A percentile compares a stretch with the other conserved stretches of the same genome.
Conservation (phyloP, 2,113 vertebrate genomes). For the Forbesichthys agassizii region DNA sequence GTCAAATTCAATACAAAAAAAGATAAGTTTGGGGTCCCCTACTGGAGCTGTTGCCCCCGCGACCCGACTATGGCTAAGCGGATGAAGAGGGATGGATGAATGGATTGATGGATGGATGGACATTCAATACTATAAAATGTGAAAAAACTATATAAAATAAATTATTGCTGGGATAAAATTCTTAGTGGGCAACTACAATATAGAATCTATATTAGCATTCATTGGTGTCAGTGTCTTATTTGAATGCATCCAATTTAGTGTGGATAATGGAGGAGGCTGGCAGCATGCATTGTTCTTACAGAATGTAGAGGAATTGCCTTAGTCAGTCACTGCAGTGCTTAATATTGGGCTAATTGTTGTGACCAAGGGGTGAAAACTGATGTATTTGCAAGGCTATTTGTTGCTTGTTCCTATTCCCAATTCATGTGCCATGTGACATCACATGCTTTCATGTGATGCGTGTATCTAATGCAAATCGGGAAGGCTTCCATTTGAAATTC, state of each 20-base stretch:
- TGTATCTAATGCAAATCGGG: constrained; percentile 74
- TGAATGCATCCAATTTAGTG: neutral
- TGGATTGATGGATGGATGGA: no score
- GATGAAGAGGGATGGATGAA: no score
- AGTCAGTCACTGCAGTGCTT: neutral
- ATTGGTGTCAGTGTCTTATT: no score
- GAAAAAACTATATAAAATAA: no score
- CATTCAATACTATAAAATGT: no score
- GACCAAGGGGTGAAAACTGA: constrained; percentile 3
- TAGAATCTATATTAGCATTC: no score
- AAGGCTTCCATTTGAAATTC: constrained; percentile 77
- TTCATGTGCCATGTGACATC: constrained; percentile 77
- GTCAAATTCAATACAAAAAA: no score
- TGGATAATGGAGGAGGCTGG: neutral
- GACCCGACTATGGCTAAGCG: no score
- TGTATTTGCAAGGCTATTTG: constrained; percentile 44
- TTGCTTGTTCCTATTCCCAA: constrained; percentile 44
- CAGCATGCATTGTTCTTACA: constrained; percentile 1
- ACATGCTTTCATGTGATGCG: constrained; percentile 84
- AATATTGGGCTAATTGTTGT: constrained; percentile 36
- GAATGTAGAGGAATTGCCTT: neutral
- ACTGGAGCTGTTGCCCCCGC: no score
- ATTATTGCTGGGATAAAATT: no score
- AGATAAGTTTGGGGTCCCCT: no score
- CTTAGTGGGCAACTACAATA: no score